These are phyloP conservation scores for Phaonia tiefii DNA, from an alignment of 2,888 invertebrate species.

Conservation along the genomic window DNA sequence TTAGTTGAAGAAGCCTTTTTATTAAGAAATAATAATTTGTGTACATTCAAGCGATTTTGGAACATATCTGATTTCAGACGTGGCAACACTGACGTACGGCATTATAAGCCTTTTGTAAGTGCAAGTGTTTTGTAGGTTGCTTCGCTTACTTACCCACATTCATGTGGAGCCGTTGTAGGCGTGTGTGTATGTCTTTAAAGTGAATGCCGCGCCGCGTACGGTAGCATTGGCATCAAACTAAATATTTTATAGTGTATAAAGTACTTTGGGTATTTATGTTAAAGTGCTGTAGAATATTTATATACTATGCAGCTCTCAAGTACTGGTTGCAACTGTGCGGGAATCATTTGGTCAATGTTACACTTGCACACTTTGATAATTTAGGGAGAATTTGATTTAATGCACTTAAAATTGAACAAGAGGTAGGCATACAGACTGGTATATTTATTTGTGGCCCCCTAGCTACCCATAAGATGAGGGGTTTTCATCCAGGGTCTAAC, in stretches of 20 bases:
- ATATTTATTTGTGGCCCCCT: neutral
- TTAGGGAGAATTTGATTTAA: neutral
- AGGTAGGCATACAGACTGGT: neutral
- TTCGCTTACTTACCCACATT: slow-evolving; percentile 29
- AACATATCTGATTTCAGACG: no score
- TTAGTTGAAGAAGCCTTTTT: no score
- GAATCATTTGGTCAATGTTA: no score
- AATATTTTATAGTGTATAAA: slow-evolving; percentile 19
- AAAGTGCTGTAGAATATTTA: slow-evolving; percentile 35
- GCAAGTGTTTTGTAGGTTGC: slow-evolving; percentile 46
- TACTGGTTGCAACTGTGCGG: no score
- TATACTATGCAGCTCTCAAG: neutral
- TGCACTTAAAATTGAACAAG: slow-evolving; percentile 1
- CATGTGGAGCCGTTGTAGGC: neutral
- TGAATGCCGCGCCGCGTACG: neutral
- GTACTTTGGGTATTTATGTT: slow-evolving; percentile 38
- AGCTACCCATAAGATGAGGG: slow-evolving; percentile 5
- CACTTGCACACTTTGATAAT: neutral
- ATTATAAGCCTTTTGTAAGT: slow-evolving; percentile 23
- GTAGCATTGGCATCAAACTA: slow-evolving; percentile 18
- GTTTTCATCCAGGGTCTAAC: slow-evolving; percentile 32
- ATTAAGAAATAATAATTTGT: no score
- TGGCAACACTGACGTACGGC: slow-evolving; percentile 15
- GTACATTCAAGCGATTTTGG: no score
- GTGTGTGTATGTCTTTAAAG: neutral